phyloP scores from a whole-genome alignment of 2,113 vertebrate genomes.

The Oreotrochilus melanogaster region DNA sequence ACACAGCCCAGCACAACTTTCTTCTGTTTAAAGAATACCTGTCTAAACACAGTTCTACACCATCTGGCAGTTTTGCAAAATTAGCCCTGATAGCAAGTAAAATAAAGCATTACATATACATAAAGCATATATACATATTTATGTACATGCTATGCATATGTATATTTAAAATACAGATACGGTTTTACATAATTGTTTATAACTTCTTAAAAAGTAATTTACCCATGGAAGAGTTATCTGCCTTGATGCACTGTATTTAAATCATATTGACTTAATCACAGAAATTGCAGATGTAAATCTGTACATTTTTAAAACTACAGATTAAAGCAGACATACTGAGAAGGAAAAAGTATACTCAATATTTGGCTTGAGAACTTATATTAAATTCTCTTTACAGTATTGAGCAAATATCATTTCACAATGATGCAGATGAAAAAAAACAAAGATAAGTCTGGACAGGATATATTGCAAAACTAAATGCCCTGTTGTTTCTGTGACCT shows the following conservation, averaged over 20 bases:
- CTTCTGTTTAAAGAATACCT: neutral
- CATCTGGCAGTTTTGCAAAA: neutral
- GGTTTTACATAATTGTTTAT: neutral
- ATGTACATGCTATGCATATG: no score
- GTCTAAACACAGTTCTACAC: neutral
- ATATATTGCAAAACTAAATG: neutral
- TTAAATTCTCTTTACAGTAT: neutral
- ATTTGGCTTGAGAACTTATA: slow-evolving; percentile 6
- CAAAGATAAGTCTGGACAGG: neutral
- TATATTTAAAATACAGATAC: neutral
- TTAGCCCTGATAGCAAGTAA: neutral
- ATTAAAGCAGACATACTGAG: neutral
- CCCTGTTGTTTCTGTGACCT: neutral
- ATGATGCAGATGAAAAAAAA: neutral
- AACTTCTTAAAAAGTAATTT: neutral
- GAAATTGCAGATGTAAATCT: neutral
- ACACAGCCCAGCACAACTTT: neutral
- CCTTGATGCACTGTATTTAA: neutral
- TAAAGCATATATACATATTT: no score
- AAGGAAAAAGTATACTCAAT: neutral
- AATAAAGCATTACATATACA: neutral
- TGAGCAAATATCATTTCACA: neutral
- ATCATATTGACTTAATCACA: neutral
- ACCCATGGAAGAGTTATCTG: neutral
- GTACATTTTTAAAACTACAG: neutral